Evolutionary conservation across 2,888 invertebrate species (phyloP).

Genomic region (Prosapia bicincta): DNA sequence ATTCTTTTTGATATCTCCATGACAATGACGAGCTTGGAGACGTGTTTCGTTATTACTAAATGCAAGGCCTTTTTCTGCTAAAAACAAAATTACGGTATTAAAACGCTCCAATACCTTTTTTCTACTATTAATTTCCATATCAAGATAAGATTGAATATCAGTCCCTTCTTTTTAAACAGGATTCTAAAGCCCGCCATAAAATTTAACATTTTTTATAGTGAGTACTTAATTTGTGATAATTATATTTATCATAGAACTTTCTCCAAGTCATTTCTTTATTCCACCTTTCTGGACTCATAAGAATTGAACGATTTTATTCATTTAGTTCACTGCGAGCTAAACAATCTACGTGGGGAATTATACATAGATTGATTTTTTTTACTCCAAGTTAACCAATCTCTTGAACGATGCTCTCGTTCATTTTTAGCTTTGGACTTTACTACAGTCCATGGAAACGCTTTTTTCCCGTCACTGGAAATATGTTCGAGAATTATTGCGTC

Average conservation of each 20-base stretch:
- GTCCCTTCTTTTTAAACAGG: too few species aligned
- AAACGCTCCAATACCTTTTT: too few species aligned
- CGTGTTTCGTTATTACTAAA: too few species aligned
- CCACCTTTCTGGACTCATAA: not conserved
- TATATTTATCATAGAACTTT: not conserved
- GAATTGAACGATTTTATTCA: not conserved
- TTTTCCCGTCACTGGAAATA: not conserved
- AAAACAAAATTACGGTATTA: too few species aligned
- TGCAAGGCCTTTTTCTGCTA: too few species aligned
- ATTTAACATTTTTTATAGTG: not conserved
- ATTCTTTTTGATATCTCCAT: too few species aligned
- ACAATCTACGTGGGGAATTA: not conserved
- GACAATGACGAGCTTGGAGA: too few species aligned
- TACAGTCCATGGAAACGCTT: not conserved
- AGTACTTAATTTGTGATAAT: not conserved
- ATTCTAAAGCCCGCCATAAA: not conserved
- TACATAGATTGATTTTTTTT: not conserved
- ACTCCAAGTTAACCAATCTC: not conserved
- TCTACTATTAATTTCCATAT: too few species aligned
- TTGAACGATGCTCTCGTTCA: not conserved
- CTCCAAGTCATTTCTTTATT: not conserved
- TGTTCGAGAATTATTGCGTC: not conserved
- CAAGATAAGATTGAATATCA: too few species aligned
- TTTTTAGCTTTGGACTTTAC: not conserved
- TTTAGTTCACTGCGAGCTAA: not conserved